phyloP scores from a whole-genome alignment of 2,797 vertebrate genomes.

The Phrynocephalus guinanensis region DNA sequence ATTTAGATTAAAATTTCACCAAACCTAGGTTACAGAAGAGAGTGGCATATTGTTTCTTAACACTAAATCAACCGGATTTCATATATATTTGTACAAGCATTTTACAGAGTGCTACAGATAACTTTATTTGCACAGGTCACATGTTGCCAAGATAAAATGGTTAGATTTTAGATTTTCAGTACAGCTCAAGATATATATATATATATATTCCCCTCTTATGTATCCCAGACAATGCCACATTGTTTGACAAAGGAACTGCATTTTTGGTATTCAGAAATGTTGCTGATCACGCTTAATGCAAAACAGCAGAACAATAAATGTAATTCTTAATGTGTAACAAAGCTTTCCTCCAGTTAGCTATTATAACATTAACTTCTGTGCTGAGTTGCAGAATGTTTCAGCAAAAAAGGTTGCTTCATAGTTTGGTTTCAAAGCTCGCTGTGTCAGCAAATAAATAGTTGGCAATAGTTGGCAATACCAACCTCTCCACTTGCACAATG shows the following conservation, averaged over 20 bases:
- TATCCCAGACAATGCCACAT: background rate
- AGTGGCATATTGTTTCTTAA: slow-evolving; percentile 51
- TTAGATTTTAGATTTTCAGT: slow-evolving; percentile 51
- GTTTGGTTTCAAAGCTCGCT: slow-evolving; percentile 15
- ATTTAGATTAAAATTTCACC: slow-evolving; percentile 58
- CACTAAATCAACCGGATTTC: slow-evolving; percentile 42
- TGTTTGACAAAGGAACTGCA: slow-evolving; percentile 6
- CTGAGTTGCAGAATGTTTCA: slow-evolving; percentile 47
- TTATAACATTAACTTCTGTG: slow-evolving; percentile 46
- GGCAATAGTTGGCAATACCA: slow-evolving; percentile 6
- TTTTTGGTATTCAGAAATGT: slow-evolving; percentile 61
- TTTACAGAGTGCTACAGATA: slow-evolving; percentile 48
- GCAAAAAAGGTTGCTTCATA: slow-evolving; percentile 20
- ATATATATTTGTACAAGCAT: slow-evolving; percentile 35
- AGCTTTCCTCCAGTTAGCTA: slow-evolving; percentile 51
- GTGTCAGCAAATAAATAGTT: slow-evolving; percentile 23
- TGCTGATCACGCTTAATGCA: slow-evolving; percentile 48
- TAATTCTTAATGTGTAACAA: slow-evolving; percentile 49
- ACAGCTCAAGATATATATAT: slow-evolving; percentile 37
- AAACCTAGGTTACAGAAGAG: slow-evolving; percentile 43
- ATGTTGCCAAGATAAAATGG: slow-evolving; percentile 52
- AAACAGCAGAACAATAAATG: slow-evolving; percentile 55
- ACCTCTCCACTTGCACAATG: background rate
- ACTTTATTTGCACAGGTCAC: slow-evolving; percentile 54
- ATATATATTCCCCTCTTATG: background rate